phyloP scores from a whole-genome alignment of 35 echinoderm and acorn worm species.

The Apostichopus parvimensis region DNA sequence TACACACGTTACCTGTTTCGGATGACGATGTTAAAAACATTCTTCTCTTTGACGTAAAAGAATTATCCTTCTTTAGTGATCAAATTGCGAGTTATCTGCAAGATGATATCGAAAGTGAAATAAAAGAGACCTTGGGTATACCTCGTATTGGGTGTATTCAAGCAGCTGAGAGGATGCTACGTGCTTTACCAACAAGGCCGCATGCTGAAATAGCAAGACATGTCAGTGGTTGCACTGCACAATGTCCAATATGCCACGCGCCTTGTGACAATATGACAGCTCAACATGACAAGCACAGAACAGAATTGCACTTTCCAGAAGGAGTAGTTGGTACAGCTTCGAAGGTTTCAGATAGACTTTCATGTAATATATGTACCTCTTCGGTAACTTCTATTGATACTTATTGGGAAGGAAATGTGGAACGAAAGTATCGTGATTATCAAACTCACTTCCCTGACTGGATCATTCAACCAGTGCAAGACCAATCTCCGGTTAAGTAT shows the following conservation, averaged over 20 bases:
- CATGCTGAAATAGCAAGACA: constrained; percentile 13
- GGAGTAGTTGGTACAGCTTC: constrained; percentile 11
- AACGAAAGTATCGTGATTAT: constrained; percentile 21
- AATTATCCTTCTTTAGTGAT: neutral
- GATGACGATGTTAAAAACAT: constrained; percentile 21
- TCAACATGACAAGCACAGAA: constrained; percentile 45
- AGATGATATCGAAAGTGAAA: neutral
- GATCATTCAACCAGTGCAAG: constrained; percentile 29
- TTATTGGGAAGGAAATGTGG: neutral
- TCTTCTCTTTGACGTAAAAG: constrained; percentile 22
- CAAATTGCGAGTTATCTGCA: neutral
- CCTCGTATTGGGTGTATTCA: neutral
- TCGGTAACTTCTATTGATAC: neutral
- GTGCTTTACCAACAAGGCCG: neutral
- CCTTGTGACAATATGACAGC: constrained; percentile 44
- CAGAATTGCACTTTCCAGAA: constrained; percentile 53
- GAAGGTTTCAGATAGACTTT: neutral
- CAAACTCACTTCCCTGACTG: constrained; percentile 38
- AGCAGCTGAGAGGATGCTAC: neutral
- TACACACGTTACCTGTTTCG: neutral
- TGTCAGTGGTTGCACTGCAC: constrained; percentile 18
- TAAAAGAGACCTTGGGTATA: neutral
- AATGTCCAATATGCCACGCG: constrained; percentile 48
- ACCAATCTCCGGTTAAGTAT: constrained; percentile 12
- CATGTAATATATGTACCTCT: constrained; percentile 31